Evolutionary conservation across 2,888 invertebrate genomes (phyloP), one percentile per base, ranked within the genome.

Genomic region (Pristionchus japonicus): DNA sequence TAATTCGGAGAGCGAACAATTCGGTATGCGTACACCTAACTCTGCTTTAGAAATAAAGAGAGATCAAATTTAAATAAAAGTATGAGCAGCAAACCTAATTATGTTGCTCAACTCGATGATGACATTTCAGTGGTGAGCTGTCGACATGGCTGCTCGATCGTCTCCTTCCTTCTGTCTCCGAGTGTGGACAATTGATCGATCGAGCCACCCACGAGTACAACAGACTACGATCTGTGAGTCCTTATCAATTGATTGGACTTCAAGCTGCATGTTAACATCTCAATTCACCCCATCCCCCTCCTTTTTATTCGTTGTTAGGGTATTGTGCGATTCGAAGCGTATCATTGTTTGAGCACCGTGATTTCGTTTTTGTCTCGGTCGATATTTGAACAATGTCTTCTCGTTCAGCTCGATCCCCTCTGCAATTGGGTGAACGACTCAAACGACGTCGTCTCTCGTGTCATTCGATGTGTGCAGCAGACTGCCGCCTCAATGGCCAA

Each of bases 101-200:
- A n/a, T n/a, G n/a, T n/a, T n/a, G n/a, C n/a, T n/a, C n/a, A n/a
- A n/a, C n/a, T n/a, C n/a, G n/a, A n/a, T n/a, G n/a, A n/a, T n/a
- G n/a, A n/a, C n/a, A n/a, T 52, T 90, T 80, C 85, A 91, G 92
- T 49, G 87, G 89, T 31, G 88, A 90, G 15, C 89, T 92, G 90
- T 91, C 91, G 0, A 88, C 89, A 13, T 92, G 92, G 92, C 89
- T 92, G 34, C 90, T 89, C 61, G 91, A 91, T 74, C 90, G 91
- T n/a, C 89, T 92, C 23, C 90, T 91, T 57, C 91, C 91, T 9
- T 82, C 91, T 1, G 88, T 92, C 87, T 89, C 91, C 43, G 91
- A 92, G 49, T 91, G 91, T 43, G 91, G 90, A 34, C 90, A 91
- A 4, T 89, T 92, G n/a, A 88, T 92, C 31, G 88, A 90, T 67